These are phyloP conservation scores for Oscheius onirici DNA, from an alignment of 2,888 invertebrate species.

Conservation along the genomic window DNA sequence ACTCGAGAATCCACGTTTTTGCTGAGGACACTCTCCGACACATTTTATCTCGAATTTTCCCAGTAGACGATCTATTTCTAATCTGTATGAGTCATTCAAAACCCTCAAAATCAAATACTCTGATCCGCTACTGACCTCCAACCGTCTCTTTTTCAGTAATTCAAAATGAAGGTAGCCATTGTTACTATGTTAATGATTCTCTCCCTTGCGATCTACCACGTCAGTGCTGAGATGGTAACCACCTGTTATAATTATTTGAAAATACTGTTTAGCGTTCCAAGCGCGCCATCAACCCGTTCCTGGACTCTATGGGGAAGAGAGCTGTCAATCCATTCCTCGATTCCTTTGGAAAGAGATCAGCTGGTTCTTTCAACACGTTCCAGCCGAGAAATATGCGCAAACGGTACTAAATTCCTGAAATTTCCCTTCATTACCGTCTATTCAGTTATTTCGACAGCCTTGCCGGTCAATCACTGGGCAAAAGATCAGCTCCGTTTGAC, in stretches of 20 bases:
- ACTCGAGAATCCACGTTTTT: too few species aligned
- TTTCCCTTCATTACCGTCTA: not conserved
- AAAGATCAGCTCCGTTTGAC: conserved; percentile 35
- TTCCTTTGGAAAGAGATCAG: conserved; percentile 61
- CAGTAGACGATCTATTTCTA: too few species aligned
- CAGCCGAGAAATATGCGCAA: conserved; percentile 1
- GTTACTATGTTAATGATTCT: conserved; percentile 16
- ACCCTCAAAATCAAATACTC: too few species aligned
- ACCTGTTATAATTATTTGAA: not conserved
- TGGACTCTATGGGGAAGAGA: conserved; percentile 65
- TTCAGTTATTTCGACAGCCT: conserved; percentile 64
- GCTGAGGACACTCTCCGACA: too few species aligned
- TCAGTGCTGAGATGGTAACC: conserved; percentile 26
- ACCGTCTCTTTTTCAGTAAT: not conserved
- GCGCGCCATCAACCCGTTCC: conserved; percentile 67
- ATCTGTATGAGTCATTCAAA: too few species aligned
- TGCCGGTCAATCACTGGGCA: conserved; percentile 63
- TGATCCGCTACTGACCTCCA: too few species aligned
- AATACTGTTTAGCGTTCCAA: conserved; percentile 44
- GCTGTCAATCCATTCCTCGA: conserved; percentile 67
- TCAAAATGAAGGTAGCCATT: conserved; percentile 21
- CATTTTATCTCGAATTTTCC: too few species aligned
- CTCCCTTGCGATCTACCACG: conserved; percentile 20
- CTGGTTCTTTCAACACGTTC: not conserved
- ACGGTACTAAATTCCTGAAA: not conserved